A percentile compares a stretch with the other conserved stretches of the same genome.
phyloP scores from a whole-genome alignment of 2,113 vertebrate genomes.

The Notechis scutatus region DNA sequence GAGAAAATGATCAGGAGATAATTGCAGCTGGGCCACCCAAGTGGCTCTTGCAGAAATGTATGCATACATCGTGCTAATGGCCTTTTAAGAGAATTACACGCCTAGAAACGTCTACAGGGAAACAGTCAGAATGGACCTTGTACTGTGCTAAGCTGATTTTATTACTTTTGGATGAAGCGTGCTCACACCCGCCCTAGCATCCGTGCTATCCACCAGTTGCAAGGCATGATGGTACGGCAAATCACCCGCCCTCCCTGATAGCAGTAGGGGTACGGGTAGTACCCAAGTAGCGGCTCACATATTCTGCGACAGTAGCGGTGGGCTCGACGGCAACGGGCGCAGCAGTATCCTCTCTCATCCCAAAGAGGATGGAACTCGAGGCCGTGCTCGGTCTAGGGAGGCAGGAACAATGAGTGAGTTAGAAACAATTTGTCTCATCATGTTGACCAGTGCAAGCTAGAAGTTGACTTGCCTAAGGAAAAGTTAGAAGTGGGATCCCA shows the following conservation, averaged over 20 bases:
- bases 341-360: conserved; percentile 89
- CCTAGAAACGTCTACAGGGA: not conserved
- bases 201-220: conserved; percentile 96
- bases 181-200: conserved; percentile 89
- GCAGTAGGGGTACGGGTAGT: conserved; percentile 92
- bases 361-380: conserved; percentile 87
- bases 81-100: not conserved
- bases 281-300: conserved; percentile 88
- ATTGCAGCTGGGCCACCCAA: not conserved
- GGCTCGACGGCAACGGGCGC: conserved; percentile 86
- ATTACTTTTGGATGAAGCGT: not conserved
- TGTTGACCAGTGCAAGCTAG: not conserved
- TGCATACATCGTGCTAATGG: not conserved
- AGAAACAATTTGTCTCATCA: not conserved
- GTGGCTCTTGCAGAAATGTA: not conserved
- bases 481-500: not conserved
- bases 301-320: conserved; percentile 87
- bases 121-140: too few species aligned
- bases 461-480: not conserved
- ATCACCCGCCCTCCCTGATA: conserved; percentile 92
- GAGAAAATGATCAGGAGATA: not conserved
- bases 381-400: conserved; percentile 80
- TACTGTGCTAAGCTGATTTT: not conserved
- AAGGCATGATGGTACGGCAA: conserved; percentile 94
- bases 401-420: not conserved